Base-by-base conservation (phyloP, 2,797 vertebrate species). In the Onychomys arenicola region DNA sequence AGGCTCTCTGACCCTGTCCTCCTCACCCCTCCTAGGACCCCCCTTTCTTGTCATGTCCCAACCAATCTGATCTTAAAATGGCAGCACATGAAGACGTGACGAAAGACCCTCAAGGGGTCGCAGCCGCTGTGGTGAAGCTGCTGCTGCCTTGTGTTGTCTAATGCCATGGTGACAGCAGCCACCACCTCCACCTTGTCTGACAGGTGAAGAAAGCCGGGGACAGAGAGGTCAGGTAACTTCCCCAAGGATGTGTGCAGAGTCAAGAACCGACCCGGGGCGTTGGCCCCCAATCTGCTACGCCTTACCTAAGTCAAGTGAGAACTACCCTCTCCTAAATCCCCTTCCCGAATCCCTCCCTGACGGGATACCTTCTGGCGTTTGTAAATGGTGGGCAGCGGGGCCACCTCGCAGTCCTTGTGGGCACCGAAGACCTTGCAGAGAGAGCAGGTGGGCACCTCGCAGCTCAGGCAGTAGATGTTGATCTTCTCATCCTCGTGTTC, bases 381-480 rank as follows among this genome's bases (percentile, higher is more conserved):
- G 97, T 99, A 99, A 97, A 99, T 98, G 2, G 97, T 98, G 9
- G 98, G 98, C 93, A 99, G 98, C 0, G 99, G 99, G 0, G 99
- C 99, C 52, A 99, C 99, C 40, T 99, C 99, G 0, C 99, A 99
- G 98, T 99, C 99, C 96, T 99, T 99, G 98, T 99, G 99, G 0
- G 98, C 98, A 0, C 99, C 99, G 0, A 99, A 99, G 98, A 99
- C 99, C 97, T 99, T 99, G 98, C 99, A 99, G 98, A 99, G 99
- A 95, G 99, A 99, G 98, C 99, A 99, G 97, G 99, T 99, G 90
- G 99, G 99, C 1, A 95, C 98, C 98, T 99, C 98, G 0, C 99
- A 99, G 97, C 98, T 99, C 96, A 99, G 97, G 96, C 99, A 99
- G 98, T 99, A 99, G 98, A 99, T 99, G 96, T 99, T 99, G 98